These are phyloP conservation scores for Perccottus glenii DNA, from an alignment of 2,113 vertebrate genomes.

Conservation along the genomic window DNA sequence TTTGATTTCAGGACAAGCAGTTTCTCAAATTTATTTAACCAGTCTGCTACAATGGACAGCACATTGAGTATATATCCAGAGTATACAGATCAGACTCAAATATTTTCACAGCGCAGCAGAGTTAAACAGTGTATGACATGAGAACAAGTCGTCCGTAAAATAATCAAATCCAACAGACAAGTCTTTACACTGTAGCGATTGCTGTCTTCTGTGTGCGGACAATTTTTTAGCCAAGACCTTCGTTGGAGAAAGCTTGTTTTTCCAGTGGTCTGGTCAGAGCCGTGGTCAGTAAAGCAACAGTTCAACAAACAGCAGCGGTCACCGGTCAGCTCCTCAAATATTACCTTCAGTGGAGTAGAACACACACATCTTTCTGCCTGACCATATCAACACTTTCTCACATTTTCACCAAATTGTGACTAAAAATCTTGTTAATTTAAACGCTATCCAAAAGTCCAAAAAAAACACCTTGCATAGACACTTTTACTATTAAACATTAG, in stretches of 20 bases:
- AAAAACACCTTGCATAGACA: no score
- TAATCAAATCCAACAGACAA: constrained; percentile 5
- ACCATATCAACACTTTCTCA: neutral
- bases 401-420: neutral
- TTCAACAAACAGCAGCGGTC: constrained; percentile 48
- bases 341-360: constrained; percentile 16
- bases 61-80: neutral
- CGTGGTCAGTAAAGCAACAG: constrained; percentile 37
- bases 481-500: no score
- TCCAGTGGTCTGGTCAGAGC: constrained; percentile 34
- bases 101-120: neutral
- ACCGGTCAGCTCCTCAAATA: constrained; percentile 22
- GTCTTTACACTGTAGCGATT: neutral
- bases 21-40: neutral
- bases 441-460: no score
- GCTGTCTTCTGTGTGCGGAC: neutral
- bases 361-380: neutral
- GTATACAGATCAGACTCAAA: neutral
- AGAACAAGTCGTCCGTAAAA: constrained; percentile 5
- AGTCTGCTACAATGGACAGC: neutral
- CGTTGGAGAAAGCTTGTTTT: constrained; percentile 24
- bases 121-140: constrained; percentile 4
- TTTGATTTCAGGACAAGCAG: neutral
- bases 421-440: neutral
- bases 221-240: neutral